Evolutionary conservation across 2,797 vertebrate genomes (phyloP).

Genomic region (Petrocephalus schoutedeni): DNA sequence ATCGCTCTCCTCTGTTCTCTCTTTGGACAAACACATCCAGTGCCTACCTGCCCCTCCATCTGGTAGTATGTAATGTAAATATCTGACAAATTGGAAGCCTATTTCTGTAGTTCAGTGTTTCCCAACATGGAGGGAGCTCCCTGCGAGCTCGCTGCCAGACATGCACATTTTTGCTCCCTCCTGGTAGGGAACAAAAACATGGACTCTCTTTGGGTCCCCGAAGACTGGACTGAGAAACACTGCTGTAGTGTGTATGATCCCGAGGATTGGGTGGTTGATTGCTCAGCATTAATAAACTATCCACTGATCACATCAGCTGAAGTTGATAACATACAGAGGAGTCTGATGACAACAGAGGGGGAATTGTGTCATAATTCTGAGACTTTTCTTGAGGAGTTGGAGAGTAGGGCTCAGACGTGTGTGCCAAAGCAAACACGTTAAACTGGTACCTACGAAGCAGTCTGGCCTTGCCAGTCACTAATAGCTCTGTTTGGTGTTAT

Average conservation of each 20-base stretch:
- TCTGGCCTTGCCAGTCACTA: neutral
- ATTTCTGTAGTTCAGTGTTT: neutral
- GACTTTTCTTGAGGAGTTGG: neutral
- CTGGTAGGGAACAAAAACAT: neutral
- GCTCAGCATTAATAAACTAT: neutral
- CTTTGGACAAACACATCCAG: neutral
- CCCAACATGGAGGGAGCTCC: neutral
- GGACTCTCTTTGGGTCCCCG: neutral
- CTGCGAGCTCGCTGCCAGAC: neutral
- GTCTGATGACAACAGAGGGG: conserved; percentile 38
- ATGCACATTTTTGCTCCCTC: neutral
- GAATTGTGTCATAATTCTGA: conserved; percentile 21
- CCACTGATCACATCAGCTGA: neutral
- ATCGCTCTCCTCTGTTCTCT: neutral
- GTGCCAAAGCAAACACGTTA: neutral
- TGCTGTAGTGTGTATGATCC: neutral
- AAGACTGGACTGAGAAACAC: neutral
- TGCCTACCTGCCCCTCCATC: neutral
- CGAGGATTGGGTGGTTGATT: neutral
- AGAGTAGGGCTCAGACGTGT: neutral
- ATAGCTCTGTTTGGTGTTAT: neutral
- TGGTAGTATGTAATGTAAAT: neutral
- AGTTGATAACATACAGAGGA: conserved; percentile 43
- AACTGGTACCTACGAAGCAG: neutral
- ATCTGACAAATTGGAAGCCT: neutral